Evolutionary conservation across 1,140 invertebrate species (phyloP), one percentile per base, ranked within the genome.

Genomic region (Drosophila prosaltans): DNA sequence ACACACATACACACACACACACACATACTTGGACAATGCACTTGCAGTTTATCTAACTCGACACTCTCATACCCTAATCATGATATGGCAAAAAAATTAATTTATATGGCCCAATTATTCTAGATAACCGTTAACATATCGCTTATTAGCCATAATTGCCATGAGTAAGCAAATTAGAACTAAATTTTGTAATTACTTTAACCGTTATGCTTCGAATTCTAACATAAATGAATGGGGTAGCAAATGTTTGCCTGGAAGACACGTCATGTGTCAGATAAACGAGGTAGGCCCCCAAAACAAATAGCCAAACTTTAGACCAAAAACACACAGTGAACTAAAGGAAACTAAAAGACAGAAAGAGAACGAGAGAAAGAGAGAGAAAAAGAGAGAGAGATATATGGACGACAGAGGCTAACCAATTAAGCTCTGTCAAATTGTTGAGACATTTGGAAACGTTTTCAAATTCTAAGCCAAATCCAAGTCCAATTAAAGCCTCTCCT

Each of bases 341-440:
- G 32, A 36, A 36, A 7, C 32, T 7, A 21, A 28, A 24, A 21
- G 36, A 39, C 28, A 32, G 10, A 3, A 7, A 16, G 5, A 48
- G 45, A 6, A 8, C 2, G 21, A 21, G 7, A 41, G n/a, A 43
- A 2, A 21, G 11, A 24, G 5, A 59, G 55, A 48, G 10, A 11
- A 11, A 1, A 5, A 40, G 39, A 11, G 39, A 11, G 39, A 40
- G 39, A 5, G 39, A 11, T 1, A 9, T 2, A 40, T 9, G 3
- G 39, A n/a, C 16, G 32, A 45, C 51, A 59, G 39, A 66, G 40
- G 61, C 48, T 68, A 60, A 68, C 67, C 72, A 83, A 82, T 82
- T 82, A 83, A 73, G 63, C 55, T 48, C 48, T 68, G 81, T 80
- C 69, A 84, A 76, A 80, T 61, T 72, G 68, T 54, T 64, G 43